Evolutionary conservation across 2,888 invertebrate genomes (phyloP), one percentile per base, ranked within the genome.

Genomic region (Drosophila algonquin): DNA sequence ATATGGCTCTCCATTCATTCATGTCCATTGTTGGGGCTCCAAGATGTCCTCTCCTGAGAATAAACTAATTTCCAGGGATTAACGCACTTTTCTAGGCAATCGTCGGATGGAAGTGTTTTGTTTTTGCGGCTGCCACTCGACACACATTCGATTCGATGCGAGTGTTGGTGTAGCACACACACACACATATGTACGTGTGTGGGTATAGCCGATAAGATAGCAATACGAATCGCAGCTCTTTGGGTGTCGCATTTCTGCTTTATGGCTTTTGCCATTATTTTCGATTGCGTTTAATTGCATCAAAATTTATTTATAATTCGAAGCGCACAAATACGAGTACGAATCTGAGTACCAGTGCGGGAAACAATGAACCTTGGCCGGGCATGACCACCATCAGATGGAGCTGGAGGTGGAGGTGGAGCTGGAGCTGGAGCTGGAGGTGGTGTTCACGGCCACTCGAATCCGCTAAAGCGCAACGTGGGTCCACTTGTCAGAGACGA

Each of bases 251-350:
- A 54, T 65, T 65, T 48, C 45, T 48, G 44, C 21, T 48, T 30
- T 16, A 24, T 27, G 52, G 30, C 30, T 59, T 54, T 65, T 77
- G 77, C 58, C 71, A 27, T 27, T 27, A 55, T 54, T 63, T 71
- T 71, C 48, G 68, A 74, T 79, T 71, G 68, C 63, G 50, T 62
- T 65, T 52, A 71, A 85, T 80, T 85, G 83, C 88, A 82, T 70
- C 73, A 82, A 85, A 75, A 67, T 73, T 1, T 81, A 82, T 82
- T 82, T 82, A 75, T 79, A 84, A 72, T 68, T 76, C 47, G 60
- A 62, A 68, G 63, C 57, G 8, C 2, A 8, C 2, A 2, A 30
- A 7, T 8, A 8, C 24, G 24, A 24, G 58, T 65, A 48, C 46
- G 44, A 64, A 8, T 10, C 3, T 10, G 32, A 9, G 9, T 9